Conservation (phyloP, 2,888 invertebrate genomes). For the Drosophila lutescens region DNA sequence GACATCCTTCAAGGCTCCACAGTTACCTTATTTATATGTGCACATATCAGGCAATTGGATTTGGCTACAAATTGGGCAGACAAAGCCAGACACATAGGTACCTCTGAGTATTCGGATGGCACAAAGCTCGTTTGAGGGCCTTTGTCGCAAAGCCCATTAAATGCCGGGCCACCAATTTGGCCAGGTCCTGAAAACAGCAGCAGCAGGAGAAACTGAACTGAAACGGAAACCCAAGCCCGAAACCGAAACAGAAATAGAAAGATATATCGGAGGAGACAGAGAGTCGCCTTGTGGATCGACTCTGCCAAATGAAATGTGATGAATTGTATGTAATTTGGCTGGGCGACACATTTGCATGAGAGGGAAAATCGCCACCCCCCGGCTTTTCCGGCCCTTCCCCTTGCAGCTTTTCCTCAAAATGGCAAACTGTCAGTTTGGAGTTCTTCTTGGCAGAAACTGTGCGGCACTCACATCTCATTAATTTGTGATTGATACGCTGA, state of each 20-base stretch:
- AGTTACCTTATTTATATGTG: conserved; percentile 40
- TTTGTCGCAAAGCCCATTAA: conserved; percentile 53
- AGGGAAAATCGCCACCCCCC: conserved; percentile 50
- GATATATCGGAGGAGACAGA: conserved; percentile 19
- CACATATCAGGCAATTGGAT: conserved; percentile 40
- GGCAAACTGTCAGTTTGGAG: conserved; percentile 63
- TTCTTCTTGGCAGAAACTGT: conserved; percentile 54
- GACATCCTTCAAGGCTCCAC: conserved; percentile 29
- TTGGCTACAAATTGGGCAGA: conserved; percentile 38
- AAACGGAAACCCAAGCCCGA: conserved; percentile 18
- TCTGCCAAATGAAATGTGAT: conserved; percentile 79
- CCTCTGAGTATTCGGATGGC: conserved; percentile 33
- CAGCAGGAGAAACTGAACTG: conserved; percentile 9
- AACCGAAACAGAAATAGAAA: conserved; percentile 36
- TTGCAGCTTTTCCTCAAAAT: conserved; percentile 55
- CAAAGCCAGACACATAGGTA: conserved; percentile 32
- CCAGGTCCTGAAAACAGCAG: conserved; percentile 13
- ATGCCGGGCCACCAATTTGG: conserved; percentile 41
- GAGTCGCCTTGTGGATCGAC: conserved; percentile 27
- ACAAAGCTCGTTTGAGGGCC: conserved; percentile 47
- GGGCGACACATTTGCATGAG: conserved; percentile 79
- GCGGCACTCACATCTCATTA: conserved; percentile 83
- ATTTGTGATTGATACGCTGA: conserved; percentile 81
- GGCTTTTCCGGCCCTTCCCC: conserved; percentile 5
- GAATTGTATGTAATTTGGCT: conserved; percentile 82